A percentile compares a stretch with the other conserved stretches of the same genome.
Conservation (phyloP, 2,113 vertebrate genomes). For the Patagioenas fasciata region DNA sequence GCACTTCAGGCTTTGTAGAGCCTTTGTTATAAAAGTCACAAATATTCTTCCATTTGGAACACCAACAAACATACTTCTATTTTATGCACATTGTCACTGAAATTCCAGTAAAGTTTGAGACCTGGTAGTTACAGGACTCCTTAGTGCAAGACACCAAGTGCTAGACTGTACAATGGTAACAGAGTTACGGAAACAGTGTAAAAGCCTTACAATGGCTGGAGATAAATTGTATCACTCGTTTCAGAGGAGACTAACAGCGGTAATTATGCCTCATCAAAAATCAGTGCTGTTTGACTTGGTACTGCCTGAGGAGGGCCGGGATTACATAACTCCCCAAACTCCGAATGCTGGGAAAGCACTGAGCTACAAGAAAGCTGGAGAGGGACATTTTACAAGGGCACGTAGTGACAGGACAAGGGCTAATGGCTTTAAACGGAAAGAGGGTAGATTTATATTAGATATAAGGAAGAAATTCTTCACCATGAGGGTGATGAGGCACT, state of each 20-base stretch:
- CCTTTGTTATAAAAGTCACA: neutral
- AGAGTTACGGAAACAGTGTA: neutral
- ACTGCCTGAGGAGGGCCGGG: neutral
- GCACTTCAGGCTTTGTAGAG: neutral
- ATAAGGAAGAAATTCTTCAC: no score
- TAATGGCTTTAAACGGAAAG: no score
- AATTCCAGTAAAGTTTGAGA: neutral
- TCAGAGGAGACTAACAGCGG: neutral
- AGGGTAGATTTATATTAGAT: no score
- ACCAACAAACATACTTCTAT: neutral
- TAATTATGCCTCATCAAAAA: slow-evolving; percentile 2
- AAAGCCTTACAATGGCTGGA: neutral
- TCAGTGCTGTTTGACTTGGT: neutral
- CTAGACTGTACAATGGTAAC: neutral
- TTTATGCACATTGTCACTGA: neutral
- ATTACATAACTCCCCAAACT: neutral
- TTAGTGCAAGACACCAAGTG: neutral
- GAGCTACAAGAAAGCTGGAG: neutral
- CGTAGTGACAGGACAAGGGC: no score
- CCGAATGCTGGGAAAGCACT: neutral
- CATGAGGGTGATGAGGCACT: no score
- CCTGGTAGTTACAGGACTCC: neutral
- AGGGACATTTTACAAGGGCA: no score
- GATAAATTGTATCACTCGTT: neutral
- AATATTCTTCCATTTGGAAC: neutral